Base-by-base conservation (phyloP, 2,113 vertebrate species). In the Aphyosemion australe region DNA sequence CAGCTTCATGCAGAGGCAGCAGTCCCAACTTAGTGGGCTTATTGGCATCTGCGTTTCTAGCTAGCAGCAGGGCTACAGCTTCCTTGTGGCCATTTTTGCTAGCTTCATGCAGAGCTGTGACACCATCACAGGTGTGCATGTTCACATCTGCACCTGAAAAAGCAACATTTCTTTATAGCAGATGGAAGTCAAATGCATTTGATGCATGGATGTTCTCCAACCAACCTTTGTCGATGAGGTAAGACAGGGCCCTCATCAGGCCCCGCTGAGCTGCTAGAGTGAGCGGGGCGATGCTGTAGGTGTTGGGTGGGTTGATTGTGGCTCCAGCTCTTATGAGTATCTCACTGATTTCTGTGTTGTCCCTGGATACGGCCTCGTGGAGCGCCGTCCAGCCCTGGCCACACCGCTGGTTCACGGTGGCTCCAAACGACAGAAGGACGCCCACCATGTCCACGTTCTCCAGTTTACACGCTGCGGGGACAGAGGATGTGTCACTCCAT, bases 401-500 rank as follows among this genome's bases (percentile, higher is more conserved):
- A 78, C 97, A 98, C 2, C 97, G 94, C 41, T 99, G 96, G 84
- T 98, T 99, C 69, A 95, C 93, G 0, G 94, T 92, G 1, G 94
- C 95, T 0, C 94, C 89, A 62, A 92, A 90, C 6, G 87, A 91
- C 12, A 99, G 86, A 58, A 99, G 69, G 0, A 95, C 80, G 45
- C 84, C 85, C 34, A 96, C 95, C 0, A 91, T 94, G 46, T 95
- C 92, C 3, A 76, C 76, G 4, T 94, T 94, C 84, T 95, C 94
- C 63, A 88, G 88, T 85, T 97, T 94, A 53, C 96, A 98, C 41
- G 96, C 97, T 99, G 74, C 21, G 65, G 13, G 43, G 39, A 64
- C 57, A 76, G n/a, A 73, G 2, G 48, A 20, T 2, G 4, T 13
- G 20, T 50, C 14, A 47, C 15, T 59, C 26, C 46, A 18, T 15